phyloP scores from a whole-genome alignment of 1,140 invertebrate genomes.

The Drosophila suzukii region DNA sequence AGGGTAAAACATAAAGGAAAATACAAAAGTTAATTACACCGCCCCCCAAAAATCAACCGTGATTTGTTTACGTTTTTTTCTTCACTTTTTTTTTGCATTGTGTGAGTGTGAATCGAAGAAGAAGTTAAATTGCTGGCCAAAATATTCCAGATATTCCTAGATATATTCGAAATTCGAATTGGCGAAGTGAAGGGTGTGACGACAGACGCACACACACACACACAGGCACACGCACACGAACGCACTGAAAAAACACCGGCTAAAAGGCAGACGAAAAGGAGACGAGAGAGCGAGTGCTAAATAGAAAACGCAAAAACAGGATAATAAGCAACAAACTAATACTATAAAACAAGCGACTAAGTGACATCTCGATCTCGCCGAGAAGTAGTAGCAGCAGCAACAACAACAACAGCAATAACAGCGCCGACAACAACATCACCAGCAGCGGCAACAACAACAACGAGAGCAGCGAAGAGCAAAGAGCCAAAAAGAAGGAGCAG shows the following conservation, averaged over 20 bases:
- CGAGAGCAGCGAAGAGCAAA: slow-evolving; percentile 30
- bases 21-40: slow-evolving; percentile 35
- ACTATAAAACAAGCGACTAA: slow-evolving; percentile 37
- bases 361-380: slow-evolving; percentile 25
- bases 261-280: slow-evolving; percentile 44
- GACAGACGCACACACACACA: slow-evolving; percentile 55
- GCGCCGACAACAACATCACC: slow-evolving; percentile 20
- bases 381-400: slow-evolving; percentile 25
- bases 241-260: slow-evolving; percentile 43
- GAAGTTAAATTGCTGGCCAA: slow-evolving; percentile 37
- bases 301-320: slow-evolving; percentile 39
- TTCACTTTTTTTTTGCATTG: slow-evolving; percentile 66
- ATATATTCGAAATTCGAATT: slow-evolving; percentile 55
- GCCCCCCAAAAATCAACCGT: slow-evolving; percentile 39
- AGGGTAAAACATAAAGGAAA: slow-evolving; percentile 24
- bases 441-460: slow-evolving; percentile 12
- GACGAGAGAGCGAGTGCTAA: slow-evolving; percentile 50
- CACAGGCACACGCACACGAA: slow-evolving; percentile 21
- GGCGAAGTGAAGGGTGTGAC: slow-evolving; percentile 74
- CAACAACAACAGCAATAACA: slow-evolving; percentile 15
- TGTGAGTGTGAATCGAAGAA: slow-evolving; percentile 52
- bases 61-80: slow-evolving; percentile 78
- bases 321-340: slow-evolving; percentile 36
- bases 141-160: slow-evolving; percentile 27
- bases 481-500: slow-evolving; percentile 33